phyloP scores from a whole-genome alignment of 2,797 vertebrate species.

The Parotocinclus haroldoi region DNA sequence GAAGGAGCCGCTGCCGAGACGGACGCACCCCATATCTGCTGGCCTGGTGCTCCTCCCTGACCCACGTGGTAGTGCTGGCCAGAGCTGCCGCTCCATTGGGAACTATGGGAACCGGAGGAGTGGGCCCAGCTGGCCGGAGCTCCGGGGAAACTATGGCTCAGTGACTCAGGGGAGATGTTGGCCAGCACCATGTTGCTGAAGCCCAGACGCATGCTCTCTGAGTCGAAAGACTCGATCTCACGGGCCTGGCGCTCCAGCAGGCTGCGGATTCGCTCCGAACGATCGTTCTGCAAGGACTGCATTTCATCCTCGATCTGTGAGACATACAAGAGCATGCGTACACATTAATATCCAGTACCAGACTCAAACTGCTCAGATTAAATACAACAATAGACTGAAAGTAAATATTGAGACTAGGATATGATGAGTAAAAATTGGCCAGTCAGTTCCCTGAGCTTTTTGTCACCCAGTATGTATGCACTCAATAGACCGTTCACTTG shows the following conservation, averaged over 20 bases:
- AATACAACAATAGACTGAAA: too few relatives aligned
- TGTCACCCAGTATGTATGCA: too few relatives aligned
- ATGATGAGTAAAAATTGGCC: too few relatives aligned
- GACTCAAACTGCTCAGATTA: too few relatives aligned
- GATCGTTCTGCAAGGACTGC: slow-evolving; percentile 91
- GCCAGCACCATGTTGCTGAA: slow-evolving; percentile 99
- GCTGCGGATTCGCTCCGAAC: slow-evolving; percentile 89
- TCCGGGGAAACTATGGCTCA: slow-evolving; percentile 96
- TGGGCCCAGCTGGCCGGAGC: slow-evolving; percentile 87
- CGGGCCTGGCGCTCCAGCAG: slow-evolving; percentile 95
- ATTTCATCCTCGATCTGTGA: slow-evolving; percentile 97
- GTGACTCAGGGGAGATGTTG: slow-evolving; percentile 92
- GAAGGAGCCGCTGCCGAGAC: slow-evolving; percentile 82
- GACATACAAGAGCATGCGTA: not conserved
- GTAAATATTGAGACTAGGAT: too few relatives aligned
- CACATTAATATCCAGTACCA: too few relatives aligned
- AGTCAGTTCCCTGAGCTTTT: too few relatives aligned
- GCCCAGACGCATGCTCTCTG: slow-evolving; percentile 97
- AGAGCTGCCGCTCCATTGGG: slow-evolving; percentile 81
- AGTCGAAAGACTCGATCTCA: slow-evolving; percentile 98
- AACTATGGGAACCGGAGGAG: slow-evolving; percentile 79
- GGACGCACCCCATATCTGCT: slow-evolving; percentile 89
- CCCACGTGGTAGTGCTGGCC: slow-evolving; percentile 80
- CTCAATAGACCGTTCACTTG: too few relatives aligned
- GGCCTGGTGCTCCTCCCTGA: slow-evolving; percentile 83